These are phyloP conservation scores for Hoplias malabaricus DNA, from an alignment of 2,113 vertebrate species.

Conservation along the genomic window DNA sequence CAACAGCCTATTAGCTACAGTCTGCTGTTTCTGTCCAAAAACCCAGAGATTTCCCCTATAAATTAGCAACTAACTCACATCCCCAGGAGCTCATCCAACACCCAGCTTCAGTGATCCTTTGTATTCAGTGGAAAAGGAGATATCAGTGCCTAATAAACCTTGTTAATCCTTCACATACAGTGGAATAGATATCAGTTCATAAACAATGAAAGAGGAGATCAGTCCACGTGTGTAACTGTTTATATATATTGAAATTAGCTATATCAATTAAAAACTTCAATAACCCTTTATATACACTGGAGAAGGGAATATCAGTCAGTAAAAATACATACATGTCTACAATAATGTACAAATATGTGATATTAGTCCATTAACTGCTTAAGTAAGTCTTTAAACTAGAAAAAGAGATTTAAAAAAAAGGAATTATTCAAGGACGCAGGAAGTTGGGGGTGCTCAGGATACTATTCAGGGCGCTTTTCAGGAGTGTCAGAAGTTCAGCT, in stretches of 20 bases:
- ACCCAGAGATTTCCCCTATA: background rate
- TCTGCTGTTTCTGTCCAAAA: background rate
- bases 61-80: background rate
- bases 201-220: background rate
- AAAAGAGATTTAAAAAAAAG: background rate
- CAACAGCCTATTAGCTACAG: background rate
- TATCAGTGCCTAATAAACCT: background rate
- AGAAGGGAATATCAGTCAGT: too few species aligned
- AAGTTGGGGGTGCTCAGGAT: too few species aligned
- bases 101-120: background rate
- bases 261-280: too few species aligned
- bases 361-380: background rate
- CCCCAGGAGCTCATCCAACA: background rate
- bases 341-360: background rate
- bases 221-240: too few species aligned
- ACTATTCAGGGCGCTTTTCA: too few species aligned
- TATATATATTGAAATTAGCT: too few species aligned
- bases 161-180: too few species aligned
- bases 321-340: too few species aligned
- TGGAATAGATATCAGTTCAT: background rate
- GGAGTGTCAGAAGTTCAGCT: too few species aligned
- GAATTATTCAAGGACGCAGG: too few species aligned
- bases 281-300: background rate
- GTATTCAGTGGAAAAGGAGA: background rate
- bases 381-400: background rate